Evolutionary conservation across 2,888 invertebrate species (phyloP).

Genomic region (Sericinus montela): DNA sequence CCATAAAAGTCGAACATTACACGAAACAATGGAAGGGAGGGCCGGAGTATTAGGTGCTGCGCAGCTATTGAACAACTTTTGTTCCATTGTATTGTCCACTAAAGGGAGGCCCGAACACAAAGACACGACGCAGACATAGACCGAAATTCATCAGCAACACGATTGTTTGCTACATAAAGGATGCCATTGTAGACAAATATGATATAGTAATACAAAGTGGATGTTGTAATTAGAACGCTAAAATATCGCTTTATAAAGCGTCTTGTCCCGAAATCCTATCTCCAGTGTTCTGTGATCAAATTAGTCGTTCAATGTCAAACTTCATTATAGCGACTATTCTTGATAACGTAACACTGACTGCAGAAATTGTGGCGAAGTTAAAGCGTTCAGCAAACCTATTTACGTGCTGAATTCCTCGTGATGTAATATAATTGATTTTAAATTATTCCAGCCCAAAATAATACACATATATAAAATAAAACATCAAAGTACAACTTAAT

Average conservation of each 20-base stretch:
- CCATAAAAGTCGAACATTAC: constrained; percentile 79
- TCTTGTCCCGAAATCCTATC: neutral
- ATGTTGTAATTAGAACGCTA: constrained; percentile 70
- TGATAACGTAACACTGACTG: too few relatives aligned
- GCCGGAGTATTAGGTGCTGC: constrained; percentile 77
- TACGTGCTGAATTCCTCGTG: too few relatives aligned
- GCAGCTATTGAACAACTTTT: constrained; percentile 77
- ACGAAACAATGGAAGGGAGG: constrained; percentile 75
- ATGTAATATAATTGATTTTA: too few relatives aligned
- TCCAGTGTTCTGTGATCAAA: constrained; percentile 11
- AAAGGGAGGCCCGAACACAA: constrained; percentile 69
- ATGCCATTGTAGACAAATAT: constrained; percentile 76
- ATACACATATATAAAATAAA: too few relatives aligned
- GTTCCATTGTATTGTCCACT: constrained; percentile 77
- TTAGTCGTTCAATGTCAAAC: neutral
- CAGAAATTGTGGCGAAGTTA: too few relatives aligned
- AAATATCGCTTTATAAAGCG: constrained; percentile 36
- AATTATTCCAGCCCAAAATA: too few relatives aligned
- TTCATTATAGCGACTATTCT: too few relatives aligned
- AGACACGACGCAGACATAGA: constrained; percentile 74
- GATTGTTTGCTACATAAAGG: constrained; percentile 79
- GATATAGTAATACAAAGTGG: constrained; percentile 75
- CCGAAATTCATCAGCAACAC: constrained; percentile 79
- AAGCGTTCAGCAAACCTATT: too few relatives aligned
- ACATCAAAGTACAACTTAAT: too few relatives aligned